phyloP scores from a whole-genome alignment of 2,888 invertebrate genomes.

The Leucophenga maculata region DNA sequence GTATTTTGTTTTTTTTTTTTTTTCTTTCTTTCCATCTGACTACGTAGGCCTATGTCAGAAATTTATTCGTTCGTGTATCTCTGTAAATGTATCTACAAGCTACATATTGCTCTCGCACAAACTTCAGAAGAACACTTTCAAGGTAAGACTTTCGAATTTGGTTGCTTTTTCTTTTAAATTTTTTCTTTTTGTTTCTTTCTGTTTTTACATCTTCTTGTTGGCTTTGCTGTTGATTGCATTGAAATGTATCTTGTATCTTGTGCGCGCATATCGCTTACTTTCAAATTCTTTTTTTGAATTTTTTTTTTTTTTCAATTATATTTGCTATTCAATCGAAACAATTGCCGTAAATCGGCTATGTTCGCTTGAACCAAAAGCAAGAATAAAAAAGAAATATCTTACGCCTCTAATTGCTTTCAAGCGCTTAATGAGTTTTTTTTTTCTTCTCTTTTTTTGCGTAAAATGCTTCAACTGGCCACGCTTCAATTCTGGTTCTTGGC shows the following conservation, averaged over 20 bases:
- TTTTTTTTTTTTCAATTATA: conserved; percentile 24
- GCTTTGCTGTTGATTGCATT: conserved; percentile 23
- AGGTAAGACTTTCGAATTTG: conserved; percentile 53
- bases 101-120: conserved; percentile 36
- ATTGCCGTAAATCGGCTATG: not conserved
- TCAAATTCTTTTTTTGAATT: conserved; percentile 42
- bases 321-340: conserved; percentile 9
- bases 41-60: conserved; percentile 54
- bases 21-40: conserved; percentile 15
- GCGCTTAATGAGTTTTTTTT: conserved; percentile 10
- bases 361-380: not conserved
- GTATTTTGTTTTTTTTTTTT: conserved; percentile 53
- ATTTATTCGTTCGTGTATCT: conserved; percentile 9
- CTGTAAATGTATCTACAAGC: conserved; percentile 36
- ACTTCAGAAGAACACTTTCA: conserved; percentile 57
- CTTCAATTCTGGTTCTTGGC: not conserved
- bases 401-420: not conserved
- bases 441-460: too few species aligned
- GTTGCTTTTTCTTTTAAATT: not conserved
- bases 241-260: conserved; percentile 24
- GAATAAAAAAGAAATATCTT: too few species aligned
- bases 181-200: not conserved
- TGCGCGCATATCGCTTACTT: conserved; percentile 37
- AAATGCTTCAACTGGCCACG: not conserved
- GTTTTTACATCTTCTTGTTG: not conserved